Evolutionary conservation across 2,113 vertebrate genomes (phyloP).

Genomic region (Brachypteracias leptosomus): DNA sequence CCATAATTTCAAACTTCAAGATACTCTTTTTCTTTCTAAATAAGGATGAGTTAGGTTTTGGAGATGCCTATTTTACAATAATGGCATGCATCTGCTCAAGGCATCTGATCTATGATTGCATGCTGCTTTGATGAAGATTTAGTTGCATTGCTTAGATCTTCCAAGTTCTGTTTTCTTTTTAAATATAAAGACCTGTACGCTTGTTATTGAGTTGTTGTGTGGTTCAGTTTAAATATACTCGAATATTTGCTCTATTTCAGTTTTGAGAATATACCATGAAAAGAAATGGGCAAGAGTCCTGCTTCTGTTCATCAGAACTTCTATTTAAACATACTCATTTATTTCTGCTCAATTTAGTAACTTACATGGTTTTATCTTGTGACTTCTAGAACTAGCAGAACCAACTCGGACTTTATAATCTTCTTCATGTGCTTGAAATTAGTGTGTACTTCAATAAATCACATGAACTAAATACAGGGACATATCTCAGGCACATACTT

Average conservation of each 20-base stretch:
- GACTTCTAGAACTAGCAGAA: background rate
- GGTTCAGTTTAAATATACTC: slow-evolving; percentile 35
- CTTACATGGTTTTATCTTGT: background rate
- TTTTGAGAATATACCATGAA: background rate
- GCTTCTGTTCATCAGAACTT: background rate
- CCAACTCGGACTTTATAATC: background rate
- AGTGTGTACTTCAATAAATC: background rate
- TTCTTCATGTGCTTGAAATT: background rate
- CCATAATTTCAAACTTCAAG: background rate
- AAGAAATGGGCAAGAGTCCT: background rate
- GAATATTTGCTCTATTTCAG: slow-evolving; percentile 33
- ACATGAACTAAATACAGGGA: background rate
- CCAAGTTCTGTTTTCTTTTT: background rate
- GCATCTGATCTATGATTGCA: slow-evolving; percentile 5
- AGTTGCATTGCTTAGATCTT: slow-evolving; percentile 28
- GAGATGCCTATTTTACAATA: background rate
- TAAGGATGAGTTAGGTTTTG: slow-evolving; percentile 10
- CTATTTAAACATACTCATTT: background rate
- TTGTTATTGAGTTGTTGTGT: background rate
- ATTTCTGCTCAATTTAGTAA: slow-evolving; percentile 8
- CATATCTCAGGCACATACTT: background rate
- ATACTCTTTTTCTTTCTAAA: background rate
- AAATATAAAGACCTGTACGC: background rate
- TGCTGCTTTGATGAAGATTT: slow-evolving; percentile 29
- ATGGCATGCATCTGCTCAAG: slow-evolving; percentile 27